phyloP scores from a whole-genome alignment of 2,888 invertebrate genomes.

The Rotaria socialis region DNA sequence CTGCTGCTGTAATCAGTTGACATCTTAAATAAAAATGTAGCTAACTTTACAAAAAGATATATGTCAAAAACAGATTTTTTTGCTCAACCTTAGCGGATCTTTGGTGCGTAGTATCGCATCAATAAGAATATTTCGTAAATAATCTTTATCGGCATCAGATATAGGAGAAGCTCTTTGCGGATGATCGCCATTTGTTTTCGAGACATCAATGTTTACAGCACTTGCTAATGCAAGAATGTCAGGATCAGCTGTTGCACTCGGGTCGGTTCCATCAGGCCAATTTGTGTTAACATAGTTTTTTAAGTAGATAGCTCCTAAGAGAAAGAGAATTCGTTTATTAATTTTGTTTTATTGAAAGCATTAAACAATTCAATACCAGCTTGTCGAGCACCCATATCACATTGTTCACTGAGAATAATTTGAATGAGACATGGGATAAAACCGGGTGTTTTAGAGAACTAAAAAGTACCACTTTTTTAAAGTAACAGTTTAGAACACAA shows the following conservation, averaged over 20 bases:
- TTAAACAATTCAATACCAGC: slow-evolving; percentile 66
- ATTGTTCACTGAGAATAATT: slow-evolving; percentile 79
- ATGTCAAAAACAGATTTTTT: neutral
- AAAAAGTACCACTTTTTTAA: slow-evolving; percentile 38
- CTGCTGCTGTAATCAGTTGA: slow-evolving; percentile 85
- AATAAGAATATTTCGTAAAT: slow-evolving; percentile 84
- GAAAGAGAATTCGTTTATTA: neutral
- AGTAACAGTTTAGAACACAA: neutral
- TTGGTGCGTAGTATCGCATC: slow-evolving; percentile 89
- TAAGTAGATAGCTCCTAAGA: slow-evolving; percentile 76
- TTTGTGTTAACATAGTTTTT: slow-evolving; percentile 83
- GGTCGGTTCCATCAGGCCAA: slow-evolving; percentile 67
- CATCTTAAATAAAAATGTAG: slow-evolving; percentile 62
- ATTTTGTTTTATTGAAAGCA: too few relatives aligned
- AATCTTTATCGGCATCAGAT: slow-evolving; percentile 89
- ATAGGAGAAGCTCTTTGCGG: slow-evolving; percentile 70
- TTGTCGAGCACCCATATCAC: slow-evolving; percentile 85
- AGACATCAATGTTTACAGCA: slow-evolving; percentile 64
- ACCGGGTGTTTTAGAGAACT: slow-evolving; percentile 90
- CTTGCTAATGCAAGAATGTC: slow-evolving; percentile 57
- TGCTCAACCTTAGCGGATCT: slow-evolving; percentile 70
- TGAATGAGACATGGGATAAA: slow-evolving; percentile 87
- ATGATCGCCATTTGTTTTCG: slow-evolving; percentile 49
- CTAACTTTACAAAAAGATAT: too few relatives aligned
- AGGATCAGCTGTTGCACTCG: slow-evolving; percentile 49